phyloP scores from a whole-genome alignment of 2,888 invertebrate species.

The Plutella xylostella region DNA sequence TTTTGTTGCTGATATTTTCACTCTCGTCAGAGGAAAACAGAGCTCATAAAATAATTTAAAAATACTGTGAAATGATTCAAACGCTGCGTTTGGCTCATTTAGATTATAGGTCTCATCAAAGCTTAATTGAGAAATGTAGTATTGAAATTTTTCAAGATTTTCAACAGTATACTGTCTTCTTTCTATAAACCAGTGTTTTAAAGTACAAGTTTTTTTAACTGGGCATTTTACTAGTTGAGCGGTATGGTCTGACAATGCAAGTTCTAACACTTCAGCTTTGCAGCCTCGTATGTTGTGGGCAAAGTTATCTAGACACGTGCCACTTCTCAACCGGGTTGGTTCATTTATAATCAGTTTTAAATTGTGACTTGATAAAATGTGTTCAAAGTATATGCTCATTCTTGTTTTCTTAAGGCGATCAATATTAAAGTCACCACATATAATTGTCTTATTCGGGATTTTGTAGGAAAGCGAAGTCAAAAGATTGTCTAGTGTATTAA shows the following conservation, averaged over 20 bases:
- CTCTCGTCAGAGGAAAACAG: conserved; percentile 6
- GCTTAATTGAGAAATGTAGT: not conserved
- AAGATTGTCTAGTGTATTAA: not conserved
- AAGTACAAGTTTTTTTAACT: conserved; percentile 1
- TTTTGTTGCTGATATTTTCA: not conserved
- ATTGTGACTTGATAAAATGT: conserved; percentile 7
- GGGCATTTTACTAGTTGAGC: conserved; percentile 9
- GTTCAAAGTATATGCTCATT: not conserved
- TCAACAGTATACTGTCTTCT: conserved; percentile 4
- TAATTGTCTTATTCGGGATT: not conserved
- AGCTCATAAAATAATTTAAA: conserved; percentile 4
- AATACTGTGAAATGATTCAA: conserved; percentile 1
- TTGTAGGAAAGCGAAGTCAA: not conserved
- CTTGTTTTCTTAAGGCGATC: conserved; percentile 4
- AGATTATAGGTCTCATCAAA: conserved; percentile 4
- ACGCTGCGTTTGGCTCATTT: not conserved
- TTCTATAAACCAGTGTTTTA: not conserved
- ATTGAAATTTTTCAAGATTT: conserved; percentile 9
- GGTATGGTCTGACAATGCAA: conserved; percentile 12
- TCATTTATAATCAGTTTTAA: conserved; percentile 4
- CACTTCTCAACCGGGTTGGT: conserved; percentile 2
- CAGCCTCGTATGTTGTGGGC: conserved; percentile 2
- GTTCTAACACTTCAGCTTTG: conserved; percentile 4
- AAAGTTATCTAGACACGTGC: conserved; percentile 11
- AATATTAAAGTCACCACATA: conserved; percentile 11